phyloP scores from a whole-genome alignment of 2,888 invertebrate genomes.

The Brachyptera putata region DNA sequence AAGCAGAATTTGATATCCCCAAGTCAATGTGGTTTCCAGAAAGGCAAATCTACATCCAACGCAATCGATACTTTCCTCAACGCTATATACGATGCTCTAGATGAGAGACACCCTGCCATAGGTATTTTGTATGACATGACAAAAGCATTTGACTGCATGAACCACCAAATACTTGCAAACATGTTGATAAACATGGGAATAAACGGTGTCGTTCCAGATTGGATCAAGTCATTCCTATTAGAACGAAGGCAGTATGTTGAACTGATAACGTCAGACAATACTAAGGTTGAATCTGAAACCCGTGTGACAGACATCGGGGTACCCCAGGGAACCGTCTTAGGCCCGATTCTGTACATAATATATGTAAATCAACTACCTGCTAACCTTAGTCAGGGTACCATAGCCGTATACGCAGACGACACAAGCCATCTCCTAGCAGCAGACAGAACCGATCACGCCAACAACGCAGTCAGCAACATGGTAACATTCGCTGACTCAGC shows the following conservation, averaged over 20 bases:
- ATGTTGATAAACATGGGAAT: constrained; percentile 2
- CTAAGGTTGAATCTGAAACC: background rate
- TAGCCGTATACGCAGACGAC: constrained; percentile 4
- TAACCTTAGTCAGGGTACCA: background rate
- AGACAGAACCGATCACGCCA: no score
- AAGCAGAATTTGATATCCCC: background rate
- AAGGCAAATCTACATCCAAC: constrained; percentile 16
- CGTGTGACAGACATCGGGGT: constrained; percentile 7
- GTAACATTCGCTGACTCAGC: no score
- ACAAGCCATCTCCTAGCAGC: background rate
- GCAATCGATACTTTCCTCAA: constrained; percentile 6
- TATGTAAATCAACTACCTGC: constrained; percentile 8
- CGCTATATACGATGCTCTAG: background rate
- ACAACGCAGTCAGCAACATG: no score
- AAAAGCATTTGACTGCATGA: constrained; percentile 5
- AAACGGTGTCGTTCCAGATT: background rate
- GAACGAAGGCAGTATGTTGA: constrained; percentile 5
- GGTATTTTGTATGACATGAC: constrained; percentile 5
- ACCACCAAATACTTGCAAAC: background rate
- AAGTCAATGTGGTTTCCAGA: constrained; percentile 6
- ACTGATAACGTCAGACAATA: background rate
- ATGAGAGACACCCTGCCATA: background rate
- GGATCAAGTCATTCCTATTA: background rate
- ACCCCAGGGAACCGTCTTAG: constrained; percentile 9
- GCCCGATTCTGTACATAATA: background rate